Conservation (phyloP, 2,797 vertebrate species). For the Megaceryle alcyon region DNA sequence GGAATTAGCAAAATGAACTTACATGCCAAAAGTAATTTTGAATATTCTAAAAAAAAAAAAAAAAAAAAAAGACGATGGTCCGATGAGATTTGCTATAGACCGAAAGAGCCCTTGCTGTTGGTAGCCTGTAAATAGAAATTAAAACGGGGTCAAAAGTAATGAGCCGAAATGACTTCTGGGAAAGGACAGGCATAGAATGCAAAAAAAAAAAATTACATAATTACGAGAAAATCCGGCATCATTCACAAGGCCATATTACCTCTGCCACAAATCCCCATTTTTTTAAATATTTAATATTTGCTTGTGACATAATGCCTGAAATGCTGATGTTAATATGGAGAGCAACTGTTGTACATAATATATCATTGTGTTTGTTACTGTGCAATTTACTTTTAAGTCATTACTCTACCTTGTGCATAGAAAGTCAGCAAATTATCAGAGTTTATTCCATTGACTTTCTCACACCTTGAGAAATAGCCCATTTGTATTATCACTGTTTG, state of each 20-base stretch:
- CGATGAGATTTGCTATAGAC: background rate
- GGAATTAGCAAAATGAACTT: constrained; percentile 79
- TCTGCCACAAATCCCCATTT: background rate
- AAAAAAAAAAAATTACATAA: background rate
- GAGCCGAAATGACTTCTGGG: background rate
- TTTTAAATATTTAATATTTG: background rate
- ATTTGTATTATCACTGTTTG: constrained; percentile 84
- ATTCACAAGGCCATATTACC: background rate
- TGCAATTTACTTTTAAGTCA: constrained; percentile 65
- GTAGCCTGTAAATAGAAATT: background rate
- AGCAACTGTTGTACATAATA: background rate
- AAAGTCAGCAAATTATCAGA: constrained; percentile 77
- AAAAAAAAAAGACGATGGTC: background rate
- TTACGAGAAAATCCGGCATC: background rate
- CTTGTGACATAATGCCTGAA: background rate
- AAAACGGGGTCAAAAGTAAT: background rate
- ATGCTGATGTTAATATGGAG: background rate
- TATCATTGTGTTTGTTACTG: background rate
- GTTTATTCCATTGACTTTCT: constrained; percentile 80
- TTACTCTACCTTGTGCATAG: constrained; percentile 43
- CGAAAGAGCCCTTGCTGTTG: background rate
- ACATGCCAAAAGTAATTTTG: constrained; percentile 79
- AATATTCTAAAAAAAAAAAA: constrained; percentile 56
- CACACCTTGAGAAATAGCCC: constrained; percentile 82
- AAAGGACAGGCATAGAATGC: background rate